Evolutionary conservation across 1,140 invertebrate species (phyloP).

Genomic region (Camponotus vicinus): DNA sequence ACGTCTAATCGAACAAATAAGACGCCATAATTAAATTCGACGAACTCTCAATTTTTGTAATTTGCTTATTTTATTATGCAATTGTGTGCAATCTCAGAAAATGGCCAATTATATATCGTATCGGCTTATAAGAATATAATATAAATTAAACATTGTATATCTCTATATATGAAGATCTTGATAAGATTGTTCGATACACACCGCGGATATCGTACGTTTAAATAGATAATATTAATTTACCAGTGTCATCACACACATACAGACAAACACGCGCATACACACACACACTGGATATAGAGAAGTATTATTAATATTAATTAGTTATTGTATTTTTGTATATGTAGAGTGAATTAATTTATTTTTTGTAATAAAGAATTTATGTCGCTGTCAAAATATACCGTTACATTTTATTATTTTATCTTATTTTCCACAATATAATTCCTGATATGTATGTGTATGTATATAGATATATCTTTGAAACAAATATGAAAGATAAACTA

Average conservation of each 20-base stretch:
- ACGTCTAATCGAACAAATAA: conserved; percentile 10
- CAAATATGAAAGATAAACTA: neutral
- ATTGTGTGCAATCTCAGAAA: conserved; percentile 58
- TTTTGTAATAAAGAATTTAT: conserved; percentile 83
- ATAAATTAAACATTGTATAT: conserved; percentile 50
- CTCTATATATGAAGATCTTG: conserved; percentile 35
- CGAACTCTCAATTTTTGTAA: neutral
- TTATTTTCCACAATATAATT: neutral
- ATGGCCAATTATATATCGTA: conserved; percentile 40
- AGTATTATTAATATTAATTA: conserved; percentile 82
- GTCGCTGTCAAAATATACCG: conserved; percentile 66
- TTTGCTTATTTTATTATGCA: conserved; percentile 44
- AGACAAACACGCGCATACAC: too few relatives aligned
- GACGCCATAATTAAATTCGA: conserved; percentile 2
- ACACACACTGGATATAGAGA: conserved; percentile 69
- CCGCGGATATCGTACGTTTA: conserved; percentile 57
- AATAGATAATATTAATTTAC: conserved; percentile 69
- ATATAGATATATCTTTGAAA: neutral
- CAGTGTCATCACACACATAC: conserved; percentile 19
- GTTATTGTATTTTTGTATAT: conserved; percentile 81
- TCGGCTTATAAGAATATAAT: conserved; percentile 52
- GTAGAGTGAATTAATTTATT: conserved; percentile 83
- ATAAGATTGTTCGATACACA: conserved; percentile 33
- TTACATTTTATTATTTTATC: conserved; percentile 8
- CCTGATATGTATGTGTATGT: neutral